These are phyloP conservation scores for Drosophila serrata DNA, from an alignment of 1,140 invertebrate species.

Conservation along the genomic window DNA sequence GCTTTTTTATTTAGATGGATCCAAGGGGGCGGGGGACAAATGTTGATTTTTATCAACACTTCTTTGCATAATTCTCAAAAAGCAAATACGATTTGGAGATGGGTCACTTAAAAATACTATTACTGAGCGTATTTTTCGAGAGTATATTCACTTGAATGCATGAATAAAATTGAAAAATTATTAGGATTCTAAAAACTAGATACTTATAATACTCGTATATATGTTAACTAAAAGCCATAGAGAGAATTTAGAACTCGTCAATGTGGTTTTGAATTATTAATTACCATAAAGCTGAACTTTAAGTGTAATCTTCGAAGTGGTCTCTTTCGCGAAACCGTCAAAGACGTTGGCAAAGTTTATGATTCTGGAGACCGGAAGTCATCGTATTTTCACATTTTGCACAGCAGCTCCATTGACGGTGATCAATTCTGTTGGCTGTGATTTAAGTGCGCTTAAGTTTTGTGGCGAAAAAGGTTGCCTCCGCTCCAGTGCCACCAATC, in stretches of 20 bases:
- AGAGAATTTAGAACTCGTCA: not conserved
- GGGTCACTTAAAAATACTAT: not conserved
- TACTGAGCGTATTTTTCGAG: not conserved
- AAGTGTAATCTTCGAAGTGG: not conserved
- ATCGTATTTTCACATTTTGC: not conserved
- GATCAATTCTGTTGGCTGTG: slow-evolving; percentile 73
- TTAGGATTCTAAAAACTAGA: not conserved
- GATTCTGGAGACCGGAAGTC: slow-evolving; percentile 7
- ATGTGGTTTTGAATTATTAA: not conserved
- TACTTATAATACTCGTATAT: no score
- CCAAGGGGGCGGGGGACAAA: not conserved
- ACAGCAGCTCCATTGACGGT: slow-evolving; percentile 50
- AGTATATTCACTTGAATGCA: not conserved
- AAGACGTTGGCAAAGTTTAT: not conserved
- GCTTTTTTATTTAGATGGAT: not conserved
- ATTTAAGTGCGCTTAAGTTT: slow-evolving; percentile 79
- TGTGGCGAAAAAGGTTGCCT: slow-evolving; percentile 67
- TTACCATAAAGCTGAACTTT: not conserved
- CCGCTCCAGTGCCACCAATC: slow-evolving; percentile 3
- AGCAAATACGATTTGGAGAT: not conserved
- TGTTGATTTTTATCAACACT: slow-evolving; percentile 5
- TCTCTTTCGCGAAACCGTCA: not conserved
- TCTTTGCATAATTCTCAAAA: slow-evolving; percentile 2
- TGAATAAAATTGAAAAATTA: not conserved
- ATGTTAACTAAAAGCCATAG: no score